Evolutionary conservation across 2,113 vertebrate genomes (phyloP).

Genomic region (Orientallactaga bullata): DNA sequence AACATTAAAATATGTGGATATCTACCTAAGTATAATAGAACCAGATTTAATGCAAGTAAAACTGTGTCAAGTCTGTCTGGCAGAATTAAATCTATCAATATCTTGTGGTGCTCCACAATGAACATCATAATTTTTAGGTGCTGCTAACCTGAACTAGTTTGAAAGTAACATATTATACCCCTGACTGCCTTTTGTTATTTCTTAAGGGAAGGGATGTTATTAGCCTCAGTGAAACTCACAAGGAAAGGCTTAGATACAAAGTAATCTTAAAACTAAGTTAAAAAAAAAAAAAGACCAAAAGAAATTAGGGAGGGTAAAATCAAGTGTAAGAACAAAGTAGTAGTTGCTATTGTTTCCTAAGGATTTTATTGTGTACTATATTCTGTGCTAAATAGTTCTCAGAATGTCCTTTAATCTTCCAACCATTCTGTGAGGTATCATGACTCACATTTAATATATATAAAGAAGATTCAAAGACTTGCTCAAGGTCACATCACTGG

Average conservation of each 20-base stretch:
- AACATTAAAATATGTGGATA: constrained; percentile 47
- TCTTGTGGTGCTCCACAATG: constrained; percentile 60
- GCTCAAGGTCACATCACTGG: neutral
- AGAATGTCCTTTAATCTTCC: constrained; percentile 47
- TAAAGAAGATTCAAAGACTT: constrained; percentile 14
- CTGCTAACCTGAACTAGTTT: constrained; percentile 58
- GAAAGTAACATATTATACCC: constrained; percentile 63
- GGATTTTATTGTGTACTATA: constrained; percentile 1
- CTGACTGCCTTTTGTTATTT: constrained; percentile 66
- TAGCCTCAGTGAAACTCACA: constrained; percentile 65
- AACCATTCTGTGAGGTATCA: neutral
- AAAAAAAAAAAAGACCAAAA: constrained; percentile 38
- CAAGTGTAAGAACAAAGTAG: constrained; percentile 40
- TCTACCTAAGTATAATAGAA: constrained; percentile 50
- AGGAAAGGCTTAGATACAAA: constrained; percentile 65
- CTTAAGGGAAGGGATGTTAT: constrained; percentile 59
- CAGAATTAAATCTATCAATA: constrained; percentile 70
- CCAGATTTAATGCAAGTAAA: constrained; percentile 57
- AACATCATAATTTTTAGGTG: constrained; percentile 69
- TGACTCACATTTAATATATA: neutral
- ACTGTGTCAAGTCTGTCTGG: constrained; percentile 39
- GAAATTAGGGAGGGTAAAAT: constrained; percentile 52
- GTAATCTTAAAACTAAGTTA: constrained; percentile 62
- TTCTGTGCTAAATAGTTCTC: constrained; percentile 56
- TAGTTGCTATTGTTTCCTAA: constrained; percentile 36